Percentiles rank a stretch among this genome's conserved stretches.
Conservation (phyloP, 2,797 vertebrate genomes). For the Thaleichthys pacificus region DNA sequence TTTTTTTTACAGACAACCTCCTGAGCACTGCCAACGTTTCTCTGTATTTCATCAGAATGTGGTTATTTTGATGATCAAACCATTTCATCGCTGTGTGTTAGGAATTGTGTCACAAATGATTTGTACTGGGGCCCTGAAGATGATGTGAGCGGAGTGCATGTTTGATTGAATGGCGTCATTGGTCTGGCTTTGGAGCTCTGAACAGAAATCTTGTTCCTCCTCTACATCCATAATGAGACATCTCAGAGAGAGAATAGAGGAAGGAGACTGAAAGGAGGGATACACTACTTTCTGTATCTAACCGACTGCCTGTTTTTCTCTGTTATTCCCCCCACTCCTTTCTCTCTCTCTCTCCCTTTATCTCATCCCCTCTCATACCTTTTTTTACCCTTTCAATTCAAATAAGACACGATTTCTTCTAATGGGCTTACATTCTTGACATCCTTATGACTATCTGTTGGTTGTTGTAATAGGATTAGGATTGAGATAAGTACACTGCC, state of each 20-base stretch:
- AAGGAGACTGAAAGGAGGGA: conserved; percentile 7
- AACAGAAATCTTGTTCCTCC: too few species aligned
- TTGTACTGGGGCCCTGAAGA: too few species aligned
- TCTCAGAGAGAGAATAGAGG: conserved; percentile 10
- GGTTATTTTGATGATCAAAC: background rate
- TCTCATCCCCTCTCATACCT: background rate
- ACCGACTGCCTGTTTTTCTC: conserved; percentile 11
- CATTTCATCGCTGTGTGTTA: too few species aligned
- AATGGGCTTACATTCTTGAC: conserved; percentile 63
- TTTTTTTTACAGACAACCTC: too few species aligned
- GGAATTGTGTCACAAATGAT: too few species aligned
- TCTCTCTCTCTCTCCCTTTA: background rate
- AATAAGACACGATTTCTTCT: conserved; percentile 52
- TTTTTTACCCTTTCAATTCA: conserved; percentile 30
- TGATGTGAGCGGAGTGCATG: background rate
- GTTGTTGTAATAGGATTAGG: conserved; percentile 66
- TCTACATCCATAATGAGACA: too few species aligned
- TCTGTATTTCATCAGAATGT: background rate
- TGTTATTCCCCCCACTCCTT: conserved; percentile 20
- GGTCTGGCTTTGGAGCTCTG: too few species aligned
- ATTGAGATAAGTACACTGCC: conserved; percentile 59
- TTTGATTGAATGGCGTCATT: background rate
- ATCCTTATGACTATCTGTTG: conserved; percentile 61
- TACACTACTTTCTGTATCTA: conserved; percentile 8
- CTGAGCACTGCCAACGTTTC: background rate